A percentile compares a stretch with the other conserved stretches of the same genome.
These are phyloP conservation scores for Crax fasciolata DNA, from an alignment of 2,797 vertebrate species.

Conservation along the genomic window DNA sequence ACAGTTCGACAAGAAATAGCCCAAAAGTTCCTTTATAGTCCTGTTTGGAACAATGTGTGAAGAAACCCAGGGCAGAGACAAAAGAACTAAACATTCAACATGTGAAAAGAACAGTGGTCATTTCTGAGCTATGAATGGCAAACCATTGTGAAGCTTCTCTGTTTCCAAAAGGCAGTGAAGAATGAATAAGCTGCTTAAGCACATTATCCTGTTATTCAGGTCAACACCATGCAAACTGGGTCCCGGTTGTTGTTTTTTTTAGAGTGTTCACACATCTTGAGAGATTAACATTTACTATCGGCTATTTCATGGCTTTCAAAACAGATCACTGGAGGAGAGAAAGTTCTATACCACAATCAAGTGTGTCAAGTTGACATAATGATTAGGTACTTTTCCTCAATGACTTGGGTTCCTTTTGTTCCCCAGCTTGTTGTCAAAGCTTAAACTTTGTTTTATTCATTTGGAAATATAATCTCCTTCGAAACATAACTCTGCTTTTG, in stretches of 20 bases:
- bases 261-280: conserved; percentile 62
- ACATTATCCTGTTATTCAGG: conserved; percentile 75
- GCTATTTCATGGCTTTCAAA: conserved; percentile 71
- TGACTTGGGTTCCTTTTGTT: conserved; percentile 54
- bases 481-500: conserved; percentile 1
- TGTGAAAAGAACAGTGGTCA: conserved; percentile 75
- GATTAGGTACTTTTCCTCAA: conserved; percentile 58
- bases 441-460: conserved; percentile 49
- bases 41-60: conserved; percentile 45
- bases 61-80: background rate
- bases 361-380: conserved; percentile 57
- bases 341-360: background rate
- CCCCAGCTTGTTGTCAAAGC: conserved; percentile 37
- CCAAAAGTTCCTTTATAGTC: conserved; percentile 60
- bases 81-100: conserved; percentile 67
- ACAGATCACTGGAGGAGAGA: conserved; percentile 16
- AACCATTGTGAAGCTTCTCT: conserved; percentile 47
- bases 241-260: background rate
- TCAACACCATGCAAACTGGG: conserved; percentile 64
- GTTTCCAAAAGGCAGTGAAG: conserved; percentile 56
- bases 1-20: conserved; percentile 65
- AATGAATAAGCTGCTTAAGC: conserved; percentile 74
- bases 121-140: conserved; percentile 35
- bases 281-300: conserved; percentile 72
- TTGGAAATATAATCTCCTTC: conserved; percentile 10